Percentiles rank a stretch among this genome's conserved stretches.
phyloP scores from a whole-genome alignment of 2,888 invertebrate genomes.

The Drosophila glabriapex region DNA sequence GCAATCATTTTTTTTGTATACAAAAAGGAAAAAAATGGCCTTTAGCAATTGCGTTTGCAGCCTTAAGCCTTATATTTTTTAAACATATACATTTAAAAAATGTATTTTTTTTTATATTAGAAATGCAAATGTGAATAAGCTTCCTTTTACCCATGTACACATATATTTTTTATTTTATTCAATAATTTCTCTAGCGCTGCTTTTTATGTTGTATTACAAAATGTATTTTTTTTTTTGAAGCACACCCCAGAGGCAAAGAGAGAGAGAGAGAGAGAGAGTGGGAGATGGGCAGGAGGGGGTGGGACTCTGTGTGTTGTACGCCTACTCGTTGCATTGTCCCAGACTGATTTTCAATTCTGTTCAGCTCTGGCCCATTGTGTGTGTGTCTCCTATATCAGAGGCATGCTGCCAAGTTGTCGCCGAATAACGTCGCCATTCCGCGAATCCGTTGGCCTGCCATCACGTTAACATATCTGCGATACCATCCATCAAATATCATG shows the following conservation, averaged over 20 bases:
- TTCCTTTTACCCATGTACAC: not conserved
- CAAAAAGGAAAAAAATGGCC: not conserved
- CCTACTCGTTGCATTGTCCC: constrained; percentile 8
- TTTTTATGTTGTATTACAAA: constrained; percentile 1
- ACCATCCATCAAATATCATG: constrained; percentile 78
- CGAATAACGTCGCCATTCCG: constrained; percentile 51
- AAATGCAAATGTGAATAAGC: constrained; percentile 1
- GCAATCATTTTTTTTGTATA: not conserved
- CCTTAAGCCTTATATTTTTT: not conserved
- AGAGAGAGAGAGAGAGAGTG: too few relatives aligned
- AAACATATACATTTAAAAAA: not conserved
- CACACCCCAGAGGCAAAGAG: not conserved
- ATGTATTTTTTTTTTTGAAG: not conserved
- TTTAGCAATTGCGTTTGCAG: not conserved
- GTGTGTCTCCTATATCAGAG: constrained; percentile 57
- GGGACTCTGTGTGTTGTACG: not conserved
- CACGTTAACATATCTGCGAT: constrained; percentile 74
- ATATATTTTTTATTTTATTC: not conserved
- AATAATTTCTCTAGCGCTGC: constrained; percentile 8
- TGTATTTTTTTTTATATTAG: not conserved
- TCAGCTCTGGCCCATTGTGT: constrained; percentile 29
- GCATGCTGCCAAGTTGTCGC: constrained; percentile 35
- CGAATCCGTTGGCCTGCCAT: constrained; percentile 60
- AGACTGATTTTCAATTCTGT: constrained; percentile 41
- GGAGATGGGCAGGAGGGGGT: too few relatives aligned